Evolutionary conservation across 2,888 invertebrate genomes (phyloP).

Genomic region (Hypsopygia costalis): DNA sequence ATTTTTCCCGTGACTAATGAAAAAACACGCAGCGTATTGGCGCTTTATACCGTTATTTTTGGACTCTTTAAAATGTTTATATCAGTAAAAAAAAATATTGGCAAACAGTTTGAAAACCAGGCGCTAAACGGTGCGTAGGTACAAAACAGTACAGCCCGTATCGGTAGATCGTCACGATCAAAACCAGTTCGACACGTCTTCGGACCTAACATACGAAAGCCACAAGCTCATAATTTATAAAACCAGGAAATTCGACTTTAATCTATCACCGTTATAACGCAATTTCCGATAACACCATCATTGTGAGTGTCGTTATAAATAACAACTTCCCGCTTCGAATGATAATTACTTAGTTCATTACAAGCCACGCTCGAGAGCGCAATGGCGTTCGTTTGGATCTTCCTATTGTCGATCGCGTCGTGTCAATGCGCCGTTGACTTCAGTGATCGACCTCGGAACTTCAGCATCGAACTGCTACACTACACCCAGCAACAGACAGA

Average conservation of each 20-base stretch:
- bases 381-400: conserved; percentile 43
- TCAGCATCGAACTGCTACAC: conserved; percentile 64
- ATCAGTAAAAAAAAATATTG: too few relatives aligned
- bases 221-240: neutral
- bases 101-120: conserved; percentile 9
- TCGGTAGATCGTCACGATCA: conserved; percentile 6
- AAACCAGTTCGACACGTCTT: conserved; percentile 7
- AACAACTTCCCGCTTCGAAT: conserved; percentile 45
- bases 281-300: conserved; percentile 12
- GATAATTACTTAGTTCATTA: conserved; percentile 47
- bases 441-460: conserved; percentile 60
- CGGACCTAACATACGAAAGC: neutral
- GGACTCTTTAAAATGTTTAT: too few relatives aligned
- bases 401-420: conserved; percentile 40
- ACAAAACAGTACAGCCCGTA: neutral
- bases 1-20: too few relatives aligned
- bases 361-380: conserved; percentile 39
- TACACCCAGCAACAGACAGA: conserved; percentile 53
- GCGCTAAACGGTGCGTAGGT: neutral
- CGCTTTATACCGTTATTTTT: too few relatives aligned
- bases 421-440: conserved; percentile 56
- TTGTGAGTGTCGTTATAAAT: conserved; percentile 30
- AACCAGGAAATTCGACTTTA: conserved; percentile 13
- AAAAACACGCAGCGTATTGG: too few relatives aligned
- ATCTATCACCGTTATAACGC: neutral